Conservation (phyloP, 2,113 vertebrate genomes). For the Struthio camelus region DNA sequence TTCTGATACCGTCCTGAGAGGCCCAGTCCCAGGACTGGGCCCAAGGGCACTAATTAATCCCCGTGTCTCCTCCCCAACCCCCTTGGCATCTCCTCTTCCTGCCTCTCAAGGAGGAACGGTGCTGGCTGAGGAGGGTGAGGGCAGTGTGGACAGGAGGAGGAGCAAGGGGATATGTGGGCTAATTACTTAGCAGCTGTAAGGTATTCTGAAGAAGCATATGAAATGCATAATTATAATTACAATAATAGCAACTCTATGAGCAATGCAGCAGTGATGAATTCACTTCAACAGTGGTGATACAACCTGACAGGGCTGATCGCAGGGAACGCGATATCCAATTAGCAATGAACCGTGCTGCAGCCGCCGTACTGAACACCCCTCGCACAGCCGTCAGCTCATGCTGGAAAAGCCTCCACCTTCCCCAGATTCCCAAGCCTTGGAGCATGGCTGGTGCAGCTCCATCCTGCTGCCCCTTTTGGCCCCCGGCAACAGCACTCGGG, state of each 20-base stretch:
- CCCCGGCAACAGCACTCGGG: too few species aligned
- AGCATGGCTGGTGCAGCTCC: background rate
- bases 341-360: background rate
- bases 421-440: background rate
- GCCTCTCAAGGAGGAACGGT: background rate
- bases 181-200: background rate
- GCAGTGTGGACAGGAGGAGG: rapidly evolving
- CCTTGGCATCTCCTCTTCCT: background rate
- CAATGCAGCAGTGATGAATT: background rate
- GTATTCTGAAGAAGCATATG: background rate
- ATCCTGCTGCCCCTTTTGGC: background rate
- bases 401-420: background rate
- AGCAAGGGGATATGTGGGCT: rapidly evolving
- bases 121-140: background rate
- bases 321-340: background rate
- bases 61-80: rapidly evolving
- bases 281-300: background rate
- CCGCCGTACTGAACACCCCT: background rate
- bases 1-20: background rate
- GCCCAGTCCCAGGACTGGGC: rapidly evolving
- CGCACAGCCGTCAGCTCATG: rapidly evolving
- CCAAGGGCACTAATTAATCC: background rate
- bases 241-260: background rate
- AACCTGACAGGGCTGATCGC: constrained; percentile 24
- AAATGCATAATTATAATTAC: background rate